Evolutionary conservation across 2,888 invertebrate species (phyloP).

Genomic region (Nesidiocoris tenuis): DNA sequence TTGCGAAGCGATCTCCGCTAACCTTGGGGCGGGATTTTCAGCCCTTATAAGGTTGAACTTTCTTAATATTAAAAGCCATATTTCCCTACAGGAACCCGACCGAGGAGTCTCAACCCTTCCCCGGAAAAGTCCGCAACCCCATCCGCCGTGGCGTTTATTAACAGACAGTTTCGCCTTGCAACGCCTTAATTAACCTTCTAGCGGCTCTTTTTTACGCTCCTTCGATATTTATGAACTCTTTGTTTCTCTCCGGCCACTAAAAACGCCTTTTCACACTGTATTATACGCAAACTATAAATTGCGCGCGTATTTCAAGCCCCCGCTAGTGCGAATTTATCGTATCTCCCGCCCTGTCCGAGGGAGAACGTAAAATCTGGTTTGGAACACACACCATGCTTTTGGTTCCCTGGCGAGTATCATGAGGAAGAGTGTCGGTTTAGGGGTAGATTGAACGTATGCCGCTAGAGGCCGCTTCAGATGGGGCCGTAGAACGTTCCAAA

Average conservation of each 20-base stretch:
- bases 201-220: conserved; percentile 3
- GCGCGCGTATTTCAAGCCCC: no score
- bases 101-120: not conserved
- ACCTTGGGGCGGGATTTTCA: not conserved
- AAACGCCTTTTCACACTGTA: no score
- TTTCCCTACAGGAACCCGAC: conserved; percentile 29
- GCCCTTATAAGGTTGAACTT: conserved; percentile 37
- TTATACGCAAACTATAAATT: no score
- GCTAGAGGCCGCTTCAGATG: no score
- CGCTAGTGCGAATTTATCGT: no score
- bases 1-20: not conserved
- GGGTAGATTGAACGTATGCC: no score
- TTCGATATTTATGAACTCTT: not conserved
- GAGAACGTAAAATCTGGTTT: no score
- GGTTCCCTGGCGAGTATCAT: no score
- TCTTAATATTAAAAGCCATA: conserved; percentile 43
- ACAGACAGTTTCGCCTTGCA: conserved; percentile 31
- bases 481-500: no score
- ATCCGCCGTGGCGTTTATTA: conserved; percentile 31
- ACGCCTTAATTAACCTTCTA: conserved; percentile 40
- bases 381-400: no score
- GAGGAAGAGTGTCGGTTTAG: no score
- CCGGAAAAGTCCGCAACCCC: not conserved
- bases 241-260: not conserved
- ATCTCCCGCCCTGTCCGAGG: no score